These are phyloP conservation scores for Hypothenemus hampei DNA, from an alignment of 1,140 invertebrate species.

Conservation along the genomic window DNA sequence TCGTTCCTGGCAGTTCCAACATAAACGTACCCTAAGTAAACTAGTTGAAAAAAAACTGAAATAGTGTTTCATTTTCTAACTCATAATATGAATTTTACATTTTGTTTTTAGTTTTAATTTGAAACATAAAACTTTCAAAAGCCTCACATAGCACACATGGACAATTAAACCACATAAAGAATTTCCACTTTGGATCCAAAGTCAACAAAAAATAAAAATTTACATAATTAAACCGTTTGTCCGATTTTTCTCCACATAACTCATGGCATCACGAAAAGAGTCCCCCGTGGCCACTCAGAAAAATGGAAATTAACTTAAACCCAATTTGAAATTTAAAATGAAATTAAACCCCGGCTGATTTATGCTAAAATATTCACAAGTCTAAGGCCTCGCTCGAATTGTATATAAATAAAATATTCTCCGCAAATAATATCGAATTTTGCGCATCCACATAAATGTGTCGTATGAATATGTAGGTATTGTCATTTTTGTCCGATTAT, in stretches of 20 bases:
- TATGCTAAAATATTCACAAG: constrained; percentile 4
- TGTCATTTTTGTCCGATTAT: too few relatives aligned
- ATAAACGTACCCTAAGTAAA: too few relatives aligned
- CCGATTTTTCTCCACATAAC: constrained; percentile 11
- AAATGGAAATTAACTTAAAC: constrained; percentile 8
- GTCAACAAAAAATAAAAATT: constrained; percentile 14
- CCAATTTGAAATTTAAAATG: constrained; percentile 8
- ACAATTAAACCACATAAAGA: neutral
- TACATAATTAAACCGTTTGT: constrained; percentile 13
- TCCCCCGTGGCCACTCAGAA: constrained; percentile 6
- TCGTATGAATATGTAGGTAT: too few relatives aligned
- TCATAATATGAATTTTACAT: too few relatives aligned
- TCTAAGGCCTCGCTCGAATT: neutral
- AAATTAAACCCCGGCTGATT: constrained; percentile 3
- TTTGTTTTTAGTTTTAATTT: too few relatives aligned
- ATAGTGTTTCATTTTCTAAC: too few relatives aligned
- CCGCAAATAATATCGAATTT: too few relatives aligned
- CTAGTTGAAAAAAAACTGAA: too few relatives aligned
- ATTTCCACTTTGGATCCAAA: neutral
- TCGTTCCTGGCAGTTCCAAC: too few relatives aligned
- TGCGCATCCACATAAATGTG: too few relatives aligned
- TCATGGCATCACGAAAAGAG: neutral
- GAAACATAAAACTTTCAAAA: too few relatives aligned
- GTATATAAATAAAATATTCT: constrained; percentile 1
- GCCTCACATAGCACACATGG: too few relatives aligned